A percentile compares a stretch with the other conserved stretches of the same genome.
Evolutionary conservation across 2,797 vertebrate species (phyloP).

Genomic region (Myotis daubentonii): DNA sequence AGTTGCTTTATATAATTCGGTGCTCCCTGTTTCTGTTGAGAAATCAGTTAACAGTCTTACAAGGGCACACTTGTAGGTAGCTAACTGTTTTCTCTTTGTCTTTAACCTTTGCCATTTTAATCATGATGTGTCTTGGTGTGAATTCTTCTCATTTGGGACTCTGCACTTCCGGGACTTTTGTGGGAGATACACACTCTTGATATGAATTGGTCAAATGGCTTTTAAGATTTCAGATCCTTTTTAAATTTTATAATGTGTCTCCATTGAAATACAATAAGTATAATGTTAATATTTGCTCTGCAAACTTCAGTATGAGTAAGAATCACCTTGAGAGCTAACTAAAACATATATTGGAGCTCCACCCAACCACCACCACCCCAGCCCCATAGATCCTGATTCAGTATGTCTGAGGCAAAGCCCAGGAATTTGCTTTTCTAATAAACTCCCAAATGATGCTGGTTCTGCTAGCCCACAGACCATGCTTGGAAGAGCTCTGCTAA

Average conservation of each 20-base stretch:
- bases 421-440: slow-evolving; percentile 46
- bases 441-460: background rate
- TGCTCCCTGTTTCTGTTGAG: background rate
- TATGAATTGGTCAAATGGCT: background rate
- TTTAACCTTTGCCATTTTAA: background rate
- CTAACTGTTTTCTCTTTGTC: background rate
- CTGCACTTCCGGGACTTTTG: background rate
- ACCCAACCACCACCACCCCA: too few relatives aligned
- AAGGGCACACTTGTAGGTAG: background rate
- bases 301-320: background rate
- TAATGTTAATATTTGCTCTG: background rate
- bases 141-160: background rate
- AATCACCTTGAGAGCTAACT: background rate
- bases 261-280: background rate
- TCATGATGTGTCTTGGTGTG: background rate
- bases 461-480: background rate
- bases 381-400: background rate
- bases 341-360: background rate
- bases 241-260: background rate
- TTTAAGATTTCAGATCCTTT: slow-evolving; percentile 10
- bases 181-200: background rate
- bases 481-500: background rate
- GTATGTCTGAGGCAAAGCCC: background rate
- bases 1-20: background rate
- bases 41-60: background rate